Evolutionary conservation across 37 sponge, comb jelly and placozoan species (phyloP).

Genomic region (Geodia barretti): DNA sequence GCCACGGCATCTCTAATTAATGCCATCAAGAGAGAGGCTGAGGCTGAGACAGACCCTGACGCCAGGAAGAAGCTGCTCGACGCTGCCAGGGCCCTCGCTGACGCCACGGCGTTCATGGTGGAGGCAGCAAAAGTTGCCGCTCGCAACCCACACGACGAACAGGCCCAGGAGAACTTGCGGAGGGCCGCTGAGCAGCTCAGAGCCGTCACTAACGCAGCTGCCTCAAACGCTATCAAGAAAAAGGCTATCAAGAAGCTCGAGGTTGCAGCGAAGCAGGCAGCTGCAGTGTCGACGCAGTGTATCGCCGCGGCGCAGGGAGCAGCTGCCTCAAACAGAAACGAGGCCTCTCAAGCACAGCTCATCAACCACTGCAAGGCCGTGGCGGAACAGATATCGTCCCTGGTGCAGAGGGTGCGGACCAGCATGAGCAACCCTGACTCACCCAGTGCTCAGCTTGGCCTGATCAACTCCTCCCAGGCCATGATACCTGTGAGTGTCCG

Average conservation of each 20-base stretch:
- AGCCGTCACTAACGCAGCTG: slow-evolving; percentile 66
- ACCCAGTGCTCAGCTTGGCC: slow-evolving; percentile 84
- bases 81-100: slow-evolving; percentile 90
- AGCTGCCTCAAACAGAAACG: slow-evolving; percentile 85
- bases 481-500: slow-evolving; percentile 72
- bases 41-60: slow-evolving; percentile 83
- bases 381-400: slow-evolving; percentile 81
- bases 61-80: slow-evolving; percentile 69
- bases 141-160: slow-evolving; percentile 73
- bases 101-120: slow-evolving; percentile 96
- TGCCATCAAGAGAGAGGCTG: slow-evolving; percentile 89
- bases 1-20: slow-evolving; percentile 86
- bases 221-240: slow-evolving; percentile 83
- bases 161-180: slow-evolving; percentile 70
- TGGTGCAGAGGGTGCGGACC: slow-evolving; percentile 79
- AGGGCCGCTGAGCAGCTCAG: slow-evolving; percentile 80
- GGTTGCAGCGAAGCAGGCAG: slow-evolving; percentile 89
- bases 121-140: slow-evolving; percentile 92
- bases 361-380: slow-evolving; percentile 89
- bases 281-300: slow-evolving; percentile 89
- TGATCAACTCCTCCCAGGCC: slow-evolving; percentile 90
- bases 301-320: slow-evolving; percentile 98
- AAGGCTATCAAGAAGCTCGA: slow-evolving; percentile 87
- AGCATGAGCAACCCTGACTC: slow-evolving; percentile 81
- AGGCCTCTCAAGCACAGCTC: slow-evolving; percentile 80